Evolutionary conservation across 1,140 invertebrate species (phyloP).

Genomic region (Solenopsis fugax): DNA sequence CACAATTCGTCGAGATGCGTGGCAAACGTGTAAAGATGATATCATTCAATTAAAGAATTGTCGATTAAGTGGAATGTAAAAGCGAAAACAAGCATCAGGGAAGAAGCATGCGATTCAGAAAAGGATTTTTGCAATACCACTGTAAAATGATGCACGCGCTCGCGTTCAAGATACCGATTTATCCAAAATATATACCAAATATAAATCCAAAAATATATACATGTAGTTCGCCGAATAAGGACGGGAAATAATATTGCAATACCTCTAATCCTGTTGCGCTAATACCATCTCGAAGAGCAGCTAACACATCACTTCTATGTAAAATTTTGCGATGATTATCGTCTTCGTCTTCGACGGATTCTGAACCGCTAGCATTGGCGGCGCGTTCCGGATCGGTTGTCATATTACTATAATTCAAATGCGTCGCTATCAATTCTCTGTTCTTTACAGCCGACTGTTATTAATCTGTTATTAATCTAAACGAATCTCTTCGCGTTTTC

Average conservation of each 20-base stretch:
- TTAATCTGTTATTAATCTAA: background rate
- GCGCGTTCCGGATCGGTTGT: constrained; percentile 81
- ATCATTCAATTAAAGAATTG: constrained; percentile 4
- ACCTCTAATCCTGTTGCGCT: constrained; percentile 75
- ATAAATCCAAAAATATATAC: background rate
- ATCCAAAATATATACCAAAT: too few species aligned
- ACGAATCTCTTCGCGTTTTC: background rate
- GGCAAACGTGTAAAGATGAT: background rate
- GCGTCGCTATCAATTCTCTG: constrained; percentile 39
- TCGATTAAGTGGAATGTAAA: background rate
- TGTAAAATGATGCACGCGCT: background rate
- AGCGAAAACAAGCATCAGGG: background rate
- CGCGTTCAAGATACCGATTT: background rate
- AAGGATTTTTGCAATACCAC: constrained; percentile 32
- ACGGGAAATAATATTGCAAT: constrained; percentile 53
- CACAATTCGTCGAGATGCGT: background rate
- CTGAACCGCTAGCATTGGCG: constrained; percentile 79
- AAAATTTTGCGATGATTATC: constrained; percentile 70
- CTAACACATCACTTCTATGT: constrained; percentile 71
- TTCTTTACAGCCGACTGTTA: background rate
- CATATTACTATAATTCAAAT: constrained; percentile 79
- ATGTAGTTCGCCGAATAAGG: background rate
- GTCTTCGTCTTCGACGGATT: constrained; percentile 81
- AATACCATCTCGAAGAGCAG: constrained; percentile 76
- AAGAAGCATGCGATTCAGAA: constrained; percentile 22